Evolutionary conservation across 2,888 invertebrate species (phyloP).

Genomic region (Limnephilus marmoratus): DNA sequence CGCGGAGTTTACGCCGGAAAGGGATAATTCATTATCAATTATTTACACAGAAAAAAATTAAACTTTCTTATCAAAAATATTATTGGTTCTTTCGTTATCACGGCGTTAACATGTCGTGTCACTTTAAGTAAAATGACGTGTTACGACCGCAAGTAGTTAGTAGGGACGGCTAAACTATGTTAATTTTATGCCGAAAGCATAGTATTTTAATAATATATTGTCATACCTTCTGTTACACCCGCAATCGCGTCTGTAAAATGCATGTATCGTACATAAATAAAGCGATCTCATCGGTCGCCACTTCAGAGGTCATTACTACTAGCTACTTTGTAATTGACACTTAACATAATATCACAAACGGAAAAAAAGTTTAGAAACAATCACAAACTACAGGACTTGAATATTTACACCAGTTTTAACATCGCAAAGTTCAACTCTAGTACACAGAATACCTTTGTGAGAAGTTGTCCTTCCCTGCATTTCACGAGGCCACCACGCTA

Average conservation of each 20-base stretch:
- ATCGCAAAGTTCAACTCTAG: conserved; percentile 67
- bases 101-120: neutral
- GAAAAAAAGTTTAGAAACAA: conserved; percentile 32
- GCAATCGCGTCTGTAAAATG: conserved; percentile 54
- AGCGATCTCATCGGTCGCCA: conserved; percentile 57
- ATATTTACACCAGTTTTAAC: conserved; percentile 70
- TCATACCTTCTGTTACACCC: conserved; percentile 52
- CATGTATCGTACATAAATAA: conserved; percentile 57
- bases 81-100: neutral
- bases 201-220: neutral
- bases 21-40: conserved; percentile 18
- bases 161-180: neutral
- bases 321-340: conserved; percentile 55
- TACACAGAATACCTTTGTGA: conserved; percentile 73
- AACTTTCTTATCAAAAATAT: conserved; percentile 34
- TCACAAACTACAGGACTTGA: conserved; percentile 37
- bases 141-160: neutral
- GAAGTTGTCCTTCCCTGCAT: conserved; percentile 77
- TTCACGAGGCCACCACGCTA: conserved; percentile 70
- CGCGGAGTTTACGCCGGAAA: conserved; percentile 24
- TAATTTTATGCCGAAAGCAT: neutral
- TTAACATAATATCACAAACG: conserved; percentile 49
- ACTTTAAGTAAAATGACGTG: neutral
- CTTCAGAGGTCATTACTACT: conserved; percentile 63
- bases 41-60: neutral